Conservation (phyloP, 92 coral and sea anemone genomes). For the Paragorgia papillata region DNA sequence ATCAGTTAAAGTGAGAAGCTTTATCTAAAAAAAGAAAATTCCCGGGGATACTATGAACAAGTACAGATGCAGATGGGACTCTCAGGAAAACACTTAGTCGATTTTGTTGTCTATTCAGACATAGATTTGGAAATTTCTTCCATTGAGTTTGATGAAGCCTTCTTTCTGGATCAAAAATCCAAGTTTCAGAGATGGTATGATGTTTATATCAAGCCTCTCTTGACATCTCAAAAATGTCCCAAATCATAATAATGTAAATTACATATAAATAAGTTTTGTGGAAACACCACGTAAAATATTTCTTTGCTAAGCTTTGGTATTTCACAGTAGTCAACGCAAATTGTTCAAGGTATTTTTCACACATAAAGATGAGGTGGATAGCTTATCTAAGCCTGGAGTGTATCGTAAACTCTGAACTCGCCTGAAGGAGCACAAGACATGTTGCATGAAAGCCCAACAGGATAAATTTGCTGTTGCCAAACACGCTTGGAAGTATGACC, state of each 20-base stretch:
- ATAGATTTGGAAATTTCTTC: slow-evolving; percentile 4
- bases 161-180: slow-evolving; percentile 14
- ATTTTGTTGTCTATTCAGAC: slow-evolving; percentile 27
- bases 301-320: too few species aligned
- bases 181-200: slow-evolving; percentile 25
- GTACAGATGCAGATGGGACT: slow-evolving; percentile 35
- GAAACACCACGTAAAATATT: too few species aligned
- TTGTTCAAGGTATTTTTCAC: too few species aligned
- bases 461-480: too few species aligned
- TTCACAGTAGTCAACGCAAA: too few species aligned
- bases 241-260: not conserved
- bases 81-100: slow-evolving; percentile 5
- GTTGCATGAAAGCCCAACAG: too few species aligned
- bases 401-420: too few species aligned
- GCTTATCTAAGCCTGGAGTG: too few species aligned
- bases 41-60: slow-evolving; percentile 15
- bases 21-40: not conserved
- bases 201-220: slow-evolving; percentile 15
- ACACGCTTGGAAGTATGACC: too few species aligned
- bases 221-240: slow-evolving; percentile 12
- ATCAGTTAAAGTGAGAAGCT: not conserved
- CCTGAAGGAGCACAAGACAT: too few species aligned
- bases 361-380: too few species aligned
- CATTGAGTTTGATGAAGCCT: slow-evolving; percentile 7
- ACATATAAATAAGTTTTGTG: too few species aligned